Conservation (phyloP, 2,797 vertebrate species). For the Neostethus bicornis region DNA sequence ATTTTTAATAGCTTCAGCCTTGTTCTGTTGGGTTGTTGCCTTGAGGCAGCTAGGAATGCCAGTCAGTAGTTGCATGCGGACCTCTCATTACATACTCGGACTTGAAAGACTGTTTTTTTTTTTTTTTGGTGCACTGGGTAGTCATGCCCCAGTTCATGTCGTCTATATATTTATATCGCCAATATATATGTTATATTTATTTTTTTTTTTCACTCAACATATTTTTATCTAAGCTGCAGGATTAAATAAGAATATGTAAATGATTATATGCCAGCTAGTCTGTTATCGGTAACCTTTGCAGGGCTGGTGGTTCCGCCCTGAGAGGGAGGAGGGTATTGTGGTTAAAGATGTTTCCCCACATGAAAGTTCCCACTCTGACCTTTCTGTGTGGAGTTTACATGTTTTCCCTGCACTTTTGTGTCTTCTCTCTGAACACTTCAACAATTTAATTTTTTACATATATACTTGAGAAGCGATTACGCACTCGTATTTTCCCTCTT, state of each 20-base stretch:
- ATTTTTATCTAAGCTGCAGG: no score
- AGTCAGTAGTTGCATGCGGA: slow-evolving; percentile 13
- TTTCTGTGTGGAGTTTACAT: neutral
- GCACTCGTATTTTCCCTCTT: no score
- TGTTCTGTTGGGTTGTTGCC: slow-evolving; percentile 53
- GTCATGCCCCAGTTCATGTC: neutral
- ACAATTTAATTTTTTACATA: neutral
- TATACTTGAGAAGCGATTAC: neutral
- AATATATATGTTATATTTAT: no score
- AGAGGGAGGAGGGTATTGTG: no score
- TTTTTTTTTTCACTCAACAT: no score
- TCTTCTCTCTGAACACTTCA: neutral
- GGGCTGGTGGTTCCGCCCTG: no score
- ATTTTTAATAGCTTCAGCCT: slow-evolving; percentile 51
- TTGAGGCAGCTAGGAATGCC: slow-evolving; percentile 36
- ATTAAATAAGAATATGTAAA: no score
- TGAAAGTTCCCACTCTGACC: neutral
- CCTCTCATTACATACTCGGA: slow-evolving; percentile 1
- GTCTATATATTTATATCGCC: no score
- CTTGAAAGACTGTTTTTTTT: slow-evolving; percentile 1
- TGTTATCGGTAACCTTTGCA: no score
- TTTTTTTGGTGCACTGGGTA: slow-evolving; percentile 18
- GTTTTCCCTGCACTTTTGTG: neutral
- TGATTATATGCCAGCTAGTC: no score
- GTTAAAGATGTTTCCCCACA: no score